These are phyloP conservation scores for Leptinotarsa haldemani DNA, from an alignment of 2,888 invertebrate species.

Conservation along the genomic window DNA sequence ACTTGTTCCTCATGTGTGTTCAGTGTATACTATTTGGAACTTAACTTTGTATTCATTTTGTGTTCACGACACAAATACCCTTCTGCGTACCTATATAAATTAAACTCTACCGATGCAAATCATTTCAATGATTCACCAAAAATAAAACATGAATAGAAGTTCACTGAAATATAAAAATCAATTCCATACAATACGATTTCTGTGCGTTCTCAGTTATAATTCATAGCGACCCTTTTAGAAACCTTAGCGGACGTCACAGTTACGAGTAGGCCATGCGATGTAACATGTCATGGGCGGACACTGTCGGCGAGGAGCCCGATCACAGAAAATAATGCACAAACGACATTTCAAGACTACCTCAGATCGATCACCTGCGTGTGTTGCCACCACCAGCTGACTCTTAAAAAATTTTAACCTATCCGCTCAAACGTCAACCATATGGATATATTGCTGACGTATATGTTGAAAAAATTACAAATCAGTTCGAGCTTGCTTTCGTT, in stretches of 20 bases:
- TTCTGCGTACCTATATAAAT: too few species aligned
- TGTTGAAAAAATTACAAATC: conserved; percentile 20
- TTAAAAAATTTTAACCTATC: conserved; percentile 8
- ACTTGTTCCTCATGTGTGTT: too few species aligned
- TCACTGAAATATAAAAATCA: too few species aligned
- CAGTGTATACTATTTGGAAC: too few species aligned
- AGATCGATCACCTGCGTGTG: conserved; percentile 31
- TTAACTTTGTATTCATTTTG: too few species aligned
- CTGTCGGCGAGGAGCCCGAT: conserved; percentile 31
- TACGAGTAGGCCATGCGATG: conserved; percentile 20
- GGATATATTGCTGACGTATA: conserved; percentile 13
- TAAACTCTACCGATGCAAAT: too few species aligned
- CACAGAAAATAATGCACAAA: conserved; percentile 36
- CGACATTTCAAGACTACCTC: conserved; percentile 31
- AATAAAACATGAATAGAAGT: too few species aligned
- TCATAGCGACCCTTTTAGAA: not conserved
- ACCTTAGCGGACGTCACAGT: not conserved
- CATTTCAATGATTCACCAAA: too few species aligned
- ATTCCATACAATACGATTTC: too few species aligned
- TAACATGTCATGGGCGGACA: conserved; percentile 32
- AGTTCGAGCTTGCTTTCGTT: conserved; percentile 11
- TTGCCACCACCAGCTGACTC: conserved; percentile 10
- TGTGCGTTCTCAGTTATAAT: too few species aligned
- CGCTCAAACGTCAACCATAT: conserved; percentile 13
- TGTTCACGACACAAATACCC: too few species aligned